Percentiles rank a stretch among this genome's conserved stretches.
Conservation (phyloP, 2,797 vertebrate species). For the Schizopygopsis pylzovi region DNA sequence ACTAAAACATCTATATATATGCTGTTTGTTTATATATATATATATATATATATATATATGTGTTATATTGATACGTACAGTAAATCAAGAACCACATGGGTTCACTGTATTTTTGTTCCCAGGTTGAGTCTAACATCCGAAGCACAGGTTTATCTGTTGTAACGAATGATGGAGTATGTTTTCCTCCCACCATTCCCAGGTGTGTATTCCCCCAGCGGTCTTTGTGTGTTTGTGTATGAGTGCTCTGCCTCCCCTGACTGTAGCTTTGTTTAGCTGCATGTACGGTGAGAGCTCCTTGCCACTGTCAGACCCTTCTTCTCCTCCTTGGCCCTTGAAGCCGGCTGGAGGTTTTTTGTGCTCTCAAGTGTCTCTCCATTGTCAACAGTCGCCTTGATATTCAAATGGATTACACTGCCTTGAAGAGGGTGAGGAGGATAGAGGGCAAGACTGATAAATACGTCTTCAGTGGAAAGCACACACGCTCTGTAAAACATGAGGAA, state of each 20-base stretch:
- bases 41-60: too few relatives aligned
- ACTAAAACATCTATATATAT: background rate
- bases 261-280: slow-evolving; percentile 61
- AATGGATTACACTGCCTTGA: slow-evolving; percentile 60
- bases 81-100: background rate
- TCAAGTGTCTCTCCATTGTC: slow-evolving; percentile 55
- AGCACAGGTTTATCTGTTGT: slow-evolving; percentile 34
- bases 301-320: slow-evolving; percentile 58
- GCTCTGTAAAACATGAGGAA: slow-evolving; percentile 66
- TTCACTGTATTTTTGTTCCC: background rate
- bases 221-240: slow-evolving; percentile 41
- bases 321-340: slow-evolving; percentile 46
- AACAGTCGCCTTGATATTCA: slow-evolving; percentile 68
- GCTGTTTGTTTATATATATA: too few relatives aligned
- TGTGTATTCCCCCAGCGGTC: slow-evolving; percentile 32
- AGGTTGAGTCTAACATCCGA: background rate
- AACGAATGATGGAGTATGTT: slow-evolving; percentile 41
- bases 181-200: slow-evolving; percentile 48
- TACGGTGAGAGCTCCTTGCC: slow-evolving; percentile 59
- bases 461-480: slow-evolving; percentile 57
- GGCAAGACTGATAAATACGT: slow-evolving; percentile 63
- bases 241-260: slow-evolving; percentile 60
- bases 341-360: slow-evolving; percentile 43
- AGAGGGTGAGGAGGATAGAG: slow-evolving; percentile 56
- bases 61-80: too few relatives aligned